Evolutionary conservation across 2,113 vertebrate species (phyloP).

Genomic region (Pungitius pungitius): DNA sequence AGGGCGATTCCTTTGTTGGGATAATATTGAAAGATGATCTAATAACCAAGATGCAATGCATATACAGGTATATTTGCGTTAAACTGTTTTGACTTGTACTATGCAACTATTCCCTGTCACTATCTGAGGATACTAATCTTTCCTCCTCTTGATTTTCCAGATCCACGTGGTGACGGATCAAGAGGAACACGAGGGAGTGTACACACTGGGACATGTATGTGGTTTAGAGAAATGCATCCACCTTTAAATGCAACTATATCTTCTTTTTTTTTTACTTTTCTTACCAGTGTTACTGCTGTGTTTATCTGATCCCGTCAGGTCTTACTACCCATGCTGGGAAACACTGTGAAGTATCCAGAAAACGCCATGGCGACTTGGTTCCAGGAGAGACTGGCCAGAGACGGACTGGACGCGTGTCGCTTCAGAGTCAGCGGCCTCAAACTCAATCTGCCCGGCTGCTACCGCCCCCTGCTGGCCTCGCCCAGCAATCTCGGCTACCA

Average conservation of each 20-base stretch:
- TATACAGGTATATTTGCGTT: neutral
- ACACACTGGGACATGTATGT: conserved; percentile 73
- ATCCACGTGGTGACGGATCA: conserved; percentile 78
- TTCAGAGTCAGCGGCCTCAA: conserved; percentile 88
- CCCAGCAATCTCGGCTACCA: conserved; percentile 84
- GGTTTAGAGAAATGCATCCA: neutral
- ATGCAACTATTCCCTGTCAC: too few relatives aligned
- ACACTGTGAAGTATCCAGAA: conserved; percentile 88
- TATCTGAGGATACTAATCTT: neutral
- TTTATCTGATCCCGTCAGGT: conserved; percentile 78
- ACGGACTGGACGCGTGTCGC: conserved; percentile 83
- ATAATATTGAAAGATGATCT: neutral
- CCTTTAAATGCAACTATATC: neutral
- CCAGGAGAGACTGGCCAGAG: conserved; percentile 84
- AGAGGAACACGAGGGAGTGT: conserved; percentile 71
- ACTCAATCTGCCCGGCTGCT: conserved; percentile 92
- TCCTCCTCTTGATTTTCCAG: conserved; percentile 46
- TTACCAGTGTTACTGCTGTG: neutral
- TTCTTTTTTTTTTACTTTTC: neutral
- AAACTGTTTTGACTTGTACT: neutral
- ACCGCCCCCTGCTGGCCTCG: conserved; percentile 87
- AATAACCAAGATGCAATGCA: neutral
- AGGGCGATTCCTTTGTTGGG: neutral
- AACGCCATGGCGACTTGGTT: conserved; percentile 81
- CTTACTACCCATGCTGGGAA: conserved; percentile 92